Base-by-base conservation (phyloP, 2,888 invertebrate species). In the Epirrhoe alternata region DNA sequence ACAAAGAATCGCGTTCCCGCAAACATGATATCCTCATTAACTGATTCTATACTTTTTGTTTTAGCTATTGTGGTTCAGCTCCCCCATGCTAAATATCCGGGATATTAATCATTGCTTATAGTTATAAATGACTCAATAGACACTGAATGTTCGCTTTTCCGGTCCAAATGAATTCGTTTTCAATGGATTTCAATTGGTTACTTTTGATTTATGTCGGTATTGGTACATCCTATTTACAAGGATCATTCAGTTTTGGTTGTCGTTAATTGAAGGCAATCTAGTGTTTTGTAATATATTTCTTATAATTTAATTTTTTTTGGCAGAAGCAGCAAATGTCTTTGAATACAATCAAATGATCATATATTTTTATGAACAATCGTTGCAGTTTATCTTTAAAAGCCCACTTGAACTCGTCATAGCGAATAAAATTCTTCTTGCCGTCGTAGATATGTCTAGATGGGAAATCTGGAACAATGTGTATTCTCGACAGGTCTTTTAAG, bases 21-120 rank as follows among this genome's bases (percentile, higher is more conserved):
- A 63, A 62, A 42, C 54, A 62, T 60, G 59, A 68, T 68, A 59
- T 64, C 68, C 58, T 68, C 58, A 64, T 68, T 62, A 63, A 51
- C 12, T 57, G 30, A 33, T 66, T 54, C 38, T 52, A 52, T 68
- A 61, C 64, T 55, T 68, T 65, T 71, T 71, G 66, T 73, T 71
- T 73, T 63, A 70, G 35, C 59, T 52, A 77, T 74, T 78, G 77
- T 74, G 74, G 72, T 74, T 80, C 73, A 73, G 76, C 82, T 84
- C 85, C 89, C 86, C 85, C 81, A 79, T 76, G 78, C 81, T 82
- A 83, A 85, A 84, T 89, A 88, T 89, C 88, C 91, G 87, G 89
- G 86, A 88, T 88, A 90, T 90, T 88, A 91, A 90, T 92, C 89
- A 91, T 87, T 84, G 83, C 78, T 85, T 82, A 83, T 87, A 87